Evolutionary conservation across 2,888 invertebrate genomes (phyloP).

Genomic region (Notocelia uddmanniana): DNA sequence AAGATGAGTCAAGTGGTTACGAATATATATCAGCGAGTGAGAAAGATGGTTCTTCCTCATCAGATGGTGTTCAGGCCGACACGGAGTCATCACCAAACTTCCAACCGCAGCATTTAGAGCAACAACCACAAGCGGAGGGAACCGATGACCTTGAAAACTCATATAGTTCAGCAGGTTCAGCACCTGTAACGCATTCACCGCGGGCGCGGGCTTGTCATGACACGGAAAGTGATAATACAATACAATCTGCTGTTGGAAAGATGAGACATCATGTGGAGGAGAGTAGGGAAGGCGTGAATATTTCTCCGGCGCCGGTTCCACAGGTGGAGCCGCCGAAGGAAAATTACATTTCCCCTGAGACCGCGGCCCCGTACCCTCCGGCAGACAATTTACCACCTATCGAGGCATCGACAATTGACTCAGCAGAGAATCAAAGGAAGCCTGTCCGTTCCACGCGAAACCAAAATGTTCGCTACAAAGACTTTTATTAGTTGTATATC

Average conservation of each 20-base stretch:
- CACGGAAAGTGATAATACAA: background rate
- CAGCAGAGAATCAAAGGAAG: background rate
- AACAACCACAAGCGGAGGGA: background rate
- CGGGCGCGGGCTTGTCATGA: background rate
- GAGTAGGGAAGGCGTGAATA: background rate
- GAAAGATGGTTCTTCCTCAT: background rate
- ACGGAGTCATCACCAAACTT: background rate
- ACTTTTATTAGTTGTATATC: background rate
- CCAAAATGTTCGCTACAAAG: background rate
- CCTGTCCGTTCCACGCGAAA: background rate
- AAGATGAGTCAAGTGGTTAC: background rate
- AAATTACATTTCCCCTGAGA: background rate
- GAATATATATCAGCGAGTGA: background rate
- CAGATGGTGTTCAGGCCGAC: background rate
- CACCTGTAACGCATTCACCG: background rate
- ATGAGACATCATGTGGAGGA: background rate
- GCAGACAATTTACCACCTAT: background rate
- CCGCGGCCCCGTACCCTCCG: background rate
- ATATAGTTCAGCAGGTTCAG: background rate
- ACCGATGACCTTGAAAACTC: background rate
- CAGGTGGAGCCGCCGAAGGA: background rate
- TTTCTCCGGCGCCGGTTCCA: background rate
- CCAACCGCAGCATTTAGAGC: background rate
- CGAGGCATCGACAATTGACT: background rate
- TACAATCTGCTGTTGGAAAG: background rate